Evolutionary conservation across 2,888 invertebrate genomes (phyloP).

Genomic region (Eumacrocentrus americanus): DNA sequence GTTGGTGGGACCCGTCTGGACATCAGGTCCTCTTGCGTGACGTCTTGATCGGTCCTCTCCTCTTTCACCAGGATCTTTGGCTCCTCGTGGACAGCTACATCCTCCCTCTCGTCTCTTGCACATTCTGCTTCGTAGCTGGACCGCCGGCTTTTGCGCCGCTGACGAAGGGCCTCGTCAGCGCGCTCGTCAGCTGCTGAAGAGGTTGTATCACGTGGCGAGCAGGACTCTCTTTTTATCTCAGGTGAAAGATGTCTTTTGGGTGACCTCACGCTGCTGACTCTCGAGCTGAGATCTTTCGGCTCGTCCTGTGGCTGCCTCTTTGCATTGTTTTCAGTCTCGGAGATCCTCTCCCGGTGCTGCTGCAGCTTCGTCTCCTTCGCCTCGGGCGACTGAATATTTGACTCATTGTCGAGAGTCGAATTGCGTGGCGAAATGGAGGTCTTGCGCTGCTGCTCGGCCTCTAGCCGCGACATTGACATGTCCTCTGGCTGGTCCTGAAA

Average conservation of each 20-base stretch:
- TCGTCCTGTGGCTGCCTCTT: slow-evolving; percentile 49
- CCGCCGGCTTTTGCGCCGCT: slow-evolving; percentile 27
- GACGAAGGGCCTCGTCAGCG: slow-evolving; percentile 38
- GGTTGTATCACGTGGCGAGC: slow-evolving; percentile 25
- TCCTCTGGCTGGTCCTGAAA: slow-evolving; percentile 60
- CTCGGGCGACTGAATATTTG: slow-evolving; percentile 46
- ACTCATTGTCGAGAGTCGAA: slow-evolving; percentile 41
- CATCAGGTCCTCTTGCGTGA: slow-evolving; percentile 26
- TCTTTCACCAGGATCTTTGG: slow-evolving; percentile 39
- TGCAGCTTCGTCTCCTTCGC: slow-evolving; percentile 33
- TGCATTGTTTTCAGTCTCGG: slow-evolving; percentile 27
- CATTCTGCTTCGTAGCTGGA: slow-evolving; percentile 21
- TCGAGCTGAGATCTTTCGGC: slow-evolving; percentile 57
- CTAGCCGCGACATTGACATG: slow-evolving; percentile 60
- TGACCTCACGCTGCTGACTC: slow-evolving; percentile 48
- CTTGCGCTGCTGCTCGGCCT: slow-evolving; percentile 50
- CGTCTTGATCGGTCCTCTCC: slow-evolving; percentile 32
- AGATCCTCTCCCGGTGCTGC: slow-evolving; percentile 34
- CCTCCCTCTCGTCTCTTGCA: slow-evolving; percentile 19
- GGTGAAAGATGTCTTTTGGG: slow-evolving; percentile 41
- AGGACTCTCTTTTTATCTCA: slow-evolving; percentile 30
- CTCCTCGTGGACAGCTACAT: slow-evolving; percentile 34
- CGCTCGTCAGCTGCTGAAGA: not conserved
- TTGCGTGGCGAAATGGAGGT: slow-evolving; percentile 45
- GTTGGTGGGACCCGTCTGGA: slow-evolving; percentile 58